Base-by-base conservation (phyloP, 1,140 invertebrate species). In the Streblospio benedicti region DNA sequence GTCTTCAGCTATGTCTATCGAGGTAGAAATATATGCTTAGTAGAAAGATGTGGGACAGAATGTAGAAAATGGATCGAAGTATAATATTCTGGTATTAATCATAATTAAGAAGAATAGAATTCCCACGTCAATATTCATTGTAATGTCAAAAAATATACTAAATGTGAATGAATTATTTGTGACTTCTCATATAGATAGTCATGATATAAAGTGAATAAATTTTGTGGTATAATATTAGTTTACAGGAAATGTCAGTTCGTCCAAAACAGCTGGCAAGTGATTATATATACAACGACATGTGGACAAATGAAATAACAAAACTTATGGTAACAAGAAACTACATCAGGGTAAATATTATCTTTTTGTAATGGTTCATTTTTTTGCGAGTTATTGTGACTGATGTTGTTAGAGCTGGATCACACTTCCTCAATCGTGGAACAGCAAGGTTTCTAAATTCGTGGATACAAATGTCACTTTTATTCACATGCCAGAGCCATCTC, bases 181-280 rank as follows among this genome's bases (percentile, higher is more conserved):
- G n/a, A n/a, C n/a, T 1, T 45, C 27, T 14, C 23, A 14, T 45
- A 20, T 45, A 5, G 1, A 20, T 3, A 12, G 12, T 41, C 38
- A n/a, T 12, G n/a, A 41, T n/a, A n/a, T n/a, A n/a, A n/a, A n/a
- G n/a, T n/a, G n/a, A n/a, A n/a, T n/a, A 49, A 52, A 1, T 32
- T 1, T 18, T 18, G 18, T 57, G 44, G 9, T 31, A 54, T 60
- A 66, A 63, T 70, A 78, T 59, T 67, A 88, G 87, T n/a, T 80
- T 93, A 57, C 90, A 94, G 81, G 91, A 94, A 81, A 86, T 93
- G 0, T 92, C 90, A 73, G 85, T 88, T 1, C 87, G 90, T 67
- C 89, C 89, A 5, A 87, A 90, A 69, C 88, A 91, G 75, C 84
- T 90, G 69, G 70, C 93, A 23, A 79, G 88, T 71, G 87, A 91